Conservation (phyloP, 2,888 invertebrate genomes). For the Xestoiulus laeticollis region DNA sequence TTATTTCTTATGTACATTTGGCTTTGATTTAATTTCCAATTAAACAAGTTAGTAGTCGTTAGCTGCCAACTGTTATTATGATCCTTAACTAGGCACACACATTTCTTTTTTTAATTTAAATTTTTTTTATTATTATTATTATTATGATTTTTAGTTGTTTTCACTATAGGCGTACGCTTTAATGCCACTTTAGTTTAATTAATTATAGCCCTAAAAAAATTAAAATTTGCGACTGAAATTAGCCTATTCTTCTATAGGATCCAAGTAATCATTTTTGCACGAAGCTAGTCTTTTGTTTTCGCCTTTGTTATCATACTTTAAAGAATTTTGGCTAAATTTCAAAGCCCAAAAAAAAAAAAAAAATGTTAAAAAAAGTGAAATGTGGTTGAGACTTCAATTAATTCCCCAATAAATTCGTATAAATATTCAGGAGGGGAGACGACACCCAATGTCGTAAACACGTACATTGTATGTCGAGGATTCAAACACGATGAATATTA, state of each 20-base stretch:
- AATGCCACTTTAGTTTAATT: neutral
- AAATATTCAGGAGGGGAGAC: neutral
- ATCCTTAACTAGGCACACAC: neutral
- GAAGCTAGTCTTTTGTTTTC: neutral
- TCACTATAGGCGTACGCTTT: neutral
- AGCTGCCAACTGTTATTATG: neutral
- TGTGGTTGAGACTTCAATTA: neutral
- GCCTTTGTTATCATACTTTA: neutral
- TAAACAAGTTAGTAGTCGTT: neutral
- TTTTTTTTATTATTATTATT: neutral
- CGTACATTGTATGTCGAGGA: neutral
- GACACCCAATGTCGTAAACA: neutral
- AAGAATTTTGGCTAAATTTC: conserved; percentile 19
- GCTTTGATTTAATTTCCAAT: neutral
- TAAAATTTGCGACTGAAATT: neutral
- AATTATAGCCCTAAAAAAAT: neutral
- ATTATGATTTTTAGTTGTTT: neutral
- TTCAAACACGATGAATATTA: conserved; percentile 2
- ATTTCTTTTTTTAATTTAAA: neutral
- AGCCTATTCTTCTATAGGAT: neutral
- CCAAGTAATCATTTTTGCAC: neutral
- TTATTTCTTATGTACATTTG: neutral
- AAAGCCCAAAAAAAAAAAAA: no score
- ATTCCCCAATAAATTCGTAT: neutral
- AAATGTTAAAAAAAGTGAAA: neutral